Percentiles rank a stretch among this genome's conserved stretches.
These are phyloP conservation scores for Stegostoma tigrinum DNA, from an alignment of 2,113 vertebrate genomes.

Conservation along the genomic window DNA sequence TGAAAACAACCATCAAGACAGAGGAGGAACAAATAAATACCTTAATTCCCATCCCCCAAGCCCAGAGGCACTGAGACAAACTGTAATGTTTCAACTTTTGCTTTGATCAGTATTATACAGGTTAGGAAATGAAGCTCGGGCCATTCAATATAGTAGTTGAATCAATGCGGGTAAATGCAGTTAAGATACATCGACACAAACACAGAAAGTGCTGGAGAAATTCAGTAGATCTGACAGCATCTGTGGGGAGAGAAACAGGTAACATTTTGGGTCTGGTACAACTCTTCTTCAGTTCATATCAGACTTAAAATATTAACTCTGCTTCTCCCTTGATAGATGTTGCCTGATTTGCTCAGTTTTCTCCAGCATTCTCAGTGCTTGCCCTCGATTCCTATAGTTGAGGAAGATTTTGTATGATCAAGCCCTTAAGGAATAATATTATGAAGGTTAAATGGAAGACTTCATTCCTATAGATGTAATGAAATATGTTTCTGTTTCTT, in stretches of 20 bases:
- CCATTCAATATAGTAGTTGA: neutral
- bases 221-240: too few species aligned
- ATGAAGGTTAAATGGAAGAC: neutral
- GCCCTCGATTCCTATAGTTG: neutral
- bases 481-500: neutral
- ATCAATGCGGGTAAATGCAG: neutral
- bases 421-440: neutral
- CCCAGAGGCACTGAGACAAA: neutral
- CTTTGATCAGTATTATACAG: neutral
- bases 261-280: too few species aligned
- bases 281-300: too few species aligned
- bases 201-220: too few species aligned
- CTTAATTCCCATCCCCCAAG: neutral
- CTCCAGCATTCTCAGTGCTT: too few species aligned
- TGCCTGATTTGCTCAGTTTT: too few species aligned
- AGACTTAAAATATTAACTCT: too few species aligned
- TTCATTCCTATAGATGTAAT: neutral
- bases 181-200: too few species aligned
- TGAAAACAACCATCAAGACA: neutral
- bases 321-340: too few species aligned
- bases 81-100: neutral
- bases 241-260: too few species aligned
- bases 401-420: neutral
- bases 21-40: neutral
- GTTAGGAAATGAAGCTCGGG: neutral